Evolutionary conservation across 2,797 vertebrate species (phyloP), one percentile per base, ranked within the genome.

Genomic region (Avahi laniger): DNA sequence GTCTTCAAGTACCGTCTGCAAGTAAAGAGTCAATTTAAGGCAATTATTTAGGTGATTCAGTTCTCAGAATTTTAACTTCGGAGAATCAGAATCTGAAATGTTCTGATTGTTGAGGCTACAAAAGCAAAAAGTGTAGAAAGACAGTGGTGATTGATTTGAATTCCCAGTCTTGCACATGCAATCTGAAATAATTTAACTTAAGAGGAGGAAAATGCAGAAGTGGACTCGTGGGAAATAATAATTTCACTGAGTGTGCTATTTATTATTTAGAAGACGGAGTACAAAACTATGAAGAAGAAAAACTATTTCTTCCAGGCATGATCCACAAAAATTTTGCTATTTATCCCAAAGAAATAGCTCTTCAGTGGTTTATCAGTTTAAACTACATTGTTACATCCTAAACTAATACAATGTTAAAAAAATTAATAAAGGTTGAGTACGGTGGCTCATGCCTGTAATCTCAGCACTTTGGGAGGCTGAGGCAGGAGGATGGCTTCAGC

Each of bases 11-110:
- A 61, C 88, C 54, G 38, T 15, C 48, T 81, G 93, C 95, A 96
- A 79, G 22, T 41, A 9, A 10, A 0, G 91, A 96, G 90, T 97
- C 96, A 94, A 43, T 96, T 94, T 88, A 84, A 67, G 59, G 92
- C 70, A 95, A 95, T 69, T 63, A 97, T 97, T 70, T 97, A 89
- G 4, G 97, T 92, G 90, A 94, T 73, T 96, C 67, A 9, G 4
- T 72, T 88, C 85, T 95, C 88, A 82, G 82, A 93, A 96, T 89
- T 94, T 80, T 82, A 80, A 67, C 76, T 83, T 76, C 63, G n/a
- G 15, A 65, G 63, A n/a, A n/a, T 65, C 63, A n/a, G 33, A 69
- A 41, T 82, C 76, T 90, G 87, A 93, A 88, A 61, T 70, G 50
- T 79, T 97, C 76, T 79, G n/a, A 80, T n/a, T 38, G 28, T 91